Evolutionary conservation across 2,888 invertebrate genomes (phyloP).

Genomic region (Galerucella pusilla): DNA sequence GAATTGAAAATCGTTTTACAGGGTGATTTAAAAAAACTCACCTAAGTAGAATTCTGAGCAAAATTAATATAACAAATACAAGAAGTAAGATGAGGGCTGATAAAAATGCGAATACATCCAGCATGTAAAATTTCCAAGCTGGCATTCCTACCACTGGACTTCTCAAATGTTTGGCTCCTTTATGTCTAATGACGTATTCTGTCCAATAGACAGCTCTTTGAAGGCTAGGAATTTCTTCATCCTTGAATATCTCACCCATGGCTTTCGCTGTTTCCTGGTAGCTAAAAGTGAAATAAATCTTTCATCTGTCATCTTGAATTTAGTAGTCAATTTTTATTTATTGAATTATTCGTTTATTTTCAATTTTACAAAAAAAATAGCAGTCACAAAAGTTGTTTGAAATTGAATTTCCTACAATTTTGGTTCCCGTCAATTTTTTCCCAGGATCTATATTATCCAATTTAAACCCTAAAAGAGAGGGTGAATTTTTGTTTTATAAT

Average conservation of each 20-base stretch:
- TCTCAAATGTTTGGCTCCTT: constrained; percentile 50
- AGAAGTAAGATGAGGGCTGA: constrained; percentile 18
- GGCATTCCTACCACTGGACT: constrained; percentile 45
- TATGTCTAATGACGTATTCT: constrained; percentile 55
- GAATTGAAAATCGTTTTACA: not conserved
- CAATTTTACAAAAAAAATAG: no score
- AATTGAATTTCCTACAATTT: no score
- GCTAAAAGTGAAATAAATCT: constrained; percentile 34
- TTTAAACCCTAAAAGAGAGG: no score
- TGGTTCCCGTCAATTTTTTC: no score
- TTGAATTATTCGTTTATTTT: no score
- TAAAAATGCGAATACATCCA: constrained; percentile 45
- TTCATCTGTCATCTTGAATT: no score
- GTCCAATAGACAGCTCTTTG: constrained; percentile 56
- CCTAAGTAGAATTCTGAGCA: constrained; percentile 4
- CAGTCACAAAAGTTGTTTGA: no score
- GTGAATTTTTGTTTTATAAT: no score
- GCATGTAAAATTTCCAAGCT: constrained; percentile 47
- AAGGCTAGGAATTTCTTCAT: constrained; percentile 53
- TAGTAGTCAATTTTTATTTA: no score
- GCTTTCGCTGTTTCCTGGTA: constrained; percentile 45
- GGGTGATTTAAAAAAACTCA: not conserved
- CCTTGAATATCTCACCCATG: constrained; percentile 45
- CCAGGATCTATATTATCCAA: no score
- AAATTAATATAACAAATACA: constrained; percentile 8